These are phyloP conservation scores for Eulacestoma nigropectus DNA, from an alignment of 2,113 vertebrate species.

Conservation along the genomic window DNA sequence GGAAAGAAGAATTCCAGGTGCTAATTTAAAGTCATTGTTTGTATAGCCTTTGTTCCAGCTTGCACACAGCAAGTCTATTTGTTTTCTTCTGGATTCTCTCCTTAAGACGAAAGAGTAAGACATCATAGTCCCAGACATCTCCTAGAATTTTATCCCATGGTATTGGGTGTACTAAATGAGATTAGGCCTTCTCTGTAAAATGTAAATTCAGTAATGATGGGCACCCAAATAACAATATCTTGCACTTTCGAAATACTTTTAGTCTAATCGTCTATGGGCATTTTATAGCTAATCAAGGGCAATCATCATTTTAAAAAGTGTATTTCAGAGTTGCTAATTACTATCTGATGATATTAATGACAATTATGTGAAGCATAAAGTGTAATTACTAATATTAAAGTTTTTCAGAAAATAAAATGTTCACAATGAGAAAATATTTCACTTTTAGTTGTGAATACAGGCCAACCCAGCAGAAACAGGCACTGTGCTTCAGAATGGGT, in stretches of 20 bases:
- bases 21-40: not conserved
- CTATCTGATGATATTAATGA: not conserved
- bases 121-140: not conserved
- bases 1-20: not conserved
- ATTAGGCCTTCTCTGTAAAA: not conserved
- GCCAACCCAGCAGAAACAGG: not conserved
- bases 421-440: not conserved
- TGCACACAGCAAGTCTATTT: not conserved
- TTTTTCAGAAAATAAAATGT: not conserved
- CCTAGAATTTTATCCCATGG: not conserved
- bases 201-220: not conserved
- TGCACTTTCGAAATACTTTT: not conserved
- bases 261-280: not conserved
- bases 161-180: not conserved
- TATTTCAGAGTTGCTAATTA: not conserved
- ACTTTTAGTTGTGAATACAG: not conserved
- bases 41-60: not conserved
- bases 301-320: not conserved
- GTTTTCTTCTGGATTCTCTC: not conserved
- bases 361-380: not conserved
- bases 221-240: not conserved
- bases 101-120: not conserved
- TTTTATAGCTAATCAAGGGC: not conserved
- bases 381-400: not conserved
- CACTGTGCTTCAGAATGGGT: not conserved